Conservation (phyloP, 1,140 invertebrate genomes). For the Drosophila arawakana region DNA sequence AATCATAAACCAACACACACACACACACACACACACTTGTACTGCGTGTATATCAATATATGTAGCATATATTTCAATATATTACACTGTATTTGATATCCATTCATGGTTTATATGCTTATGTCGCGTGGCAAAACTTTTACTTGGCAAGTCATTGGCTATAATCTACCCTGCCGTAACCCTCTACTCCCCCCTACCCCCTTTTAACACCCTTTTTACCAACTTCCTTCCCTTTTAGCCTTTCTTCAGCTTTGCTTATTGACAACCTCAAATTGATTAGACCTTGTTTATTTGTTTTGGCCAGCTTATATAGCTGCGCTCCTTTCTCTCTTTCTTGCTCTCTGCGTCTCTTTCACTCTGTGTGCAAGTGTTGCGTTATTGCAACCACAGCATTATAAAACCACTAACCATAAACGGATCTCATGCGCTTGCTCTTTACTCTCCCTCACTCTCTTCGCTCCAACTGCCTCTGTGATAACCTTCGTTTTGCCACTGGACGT, state of each 20-base stretch:
- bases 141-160: conserved; percentile 40
- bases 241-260: neutral
- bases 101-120: conserved; percentile 35
- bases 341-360: neutral
- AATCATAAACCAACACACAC: conserved; percentile 66
- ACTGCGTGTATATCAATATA: conserved; percentile 24
- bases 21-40: conserved; percentile 13
- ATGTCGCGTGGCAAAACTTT: conserved; percentile 50
- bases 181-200: neutral
- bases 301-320: neutral
- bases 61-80: conserved; percentile 8
- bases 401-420: neutral
- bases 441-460: too few species aligned
- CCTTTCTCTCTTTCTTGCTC: too few species aligned
- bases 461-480: neutral
- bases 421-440: neutral
- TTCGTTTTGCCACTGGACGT: neutral
- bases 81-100: conserved; percentile 22
- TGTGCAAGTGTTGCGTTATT: neutral
- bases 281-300: neutral
- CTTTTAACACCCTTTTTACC: neutral
- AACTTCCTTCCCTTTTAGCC: neutral
- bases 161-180: neutral
- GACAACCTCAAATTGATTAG: conserved; percentile 6
- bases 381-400: too few species aligned